Percentiles rank a stretch among this genome's conserved stretches.
Evolutionary conservation across 2,888 invertebrate species (phyloP).

Genomic region (Polymixis lichenea): DNA sequence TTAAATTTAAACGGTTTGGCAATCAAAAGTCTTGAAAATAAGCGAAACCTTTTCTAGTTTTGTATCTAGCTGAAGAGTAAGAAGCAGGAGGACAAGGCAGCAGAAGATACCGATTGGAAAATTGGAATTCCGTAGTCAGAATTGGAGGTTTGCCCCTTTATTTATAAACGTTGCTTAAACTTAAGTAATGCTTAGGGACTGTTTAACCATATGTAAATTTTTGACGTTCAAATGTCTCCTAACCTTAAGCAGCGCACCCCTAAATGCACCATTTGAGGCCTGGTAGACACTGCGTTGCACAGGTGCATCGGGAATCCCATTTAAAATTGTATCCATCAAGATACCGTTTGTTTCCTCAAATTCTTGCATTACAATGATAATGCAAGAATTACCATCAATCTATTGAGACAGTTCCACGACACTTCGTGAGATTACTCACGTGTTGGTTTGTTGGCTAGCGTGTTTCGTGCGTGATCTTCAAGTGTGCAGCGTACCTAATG

Average conservation of each 20-base stretch:
- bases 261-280: not conserved
- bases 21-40: not conserved
- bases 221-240: too few species aligned
- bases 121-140: not conserved
- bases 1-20: not conserved
- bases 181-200: too few species aligned
- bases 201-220: too few species aligned
- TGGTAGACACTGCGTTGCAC: not conserved
- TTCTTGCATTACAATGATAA: slow-evolving; percentile 61
- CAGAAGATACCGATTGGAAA: not conserved
- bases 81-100: not conserved
- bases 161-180: too few species aligned
- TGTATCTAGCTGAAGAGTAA: not conserved
- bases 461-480: slow-evolving; percentile 48
- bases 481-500: slow-evolving; percentile 59
- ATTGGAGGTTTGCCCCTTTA: too few species aligned
- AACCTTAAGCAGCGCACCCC: too few species aligned
- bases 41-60: not conserved
- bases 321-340: not conserved
- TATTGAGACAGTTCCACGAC: slow-evolving; percentile 53
- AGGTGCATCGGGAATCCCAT: not conserved
- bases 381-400: slow-evolving; percentile 45
- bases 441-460: slow-evolving; percentile 54
- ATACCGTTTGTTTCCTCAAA: slow-evolving; percentile 44
- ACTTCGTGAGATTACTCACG: slow-evolving; percentile 67